Evolutionary conservation across 2,888 invertebrate genomes (phyloP).

Genomic region (Tipula unca): DNA sequence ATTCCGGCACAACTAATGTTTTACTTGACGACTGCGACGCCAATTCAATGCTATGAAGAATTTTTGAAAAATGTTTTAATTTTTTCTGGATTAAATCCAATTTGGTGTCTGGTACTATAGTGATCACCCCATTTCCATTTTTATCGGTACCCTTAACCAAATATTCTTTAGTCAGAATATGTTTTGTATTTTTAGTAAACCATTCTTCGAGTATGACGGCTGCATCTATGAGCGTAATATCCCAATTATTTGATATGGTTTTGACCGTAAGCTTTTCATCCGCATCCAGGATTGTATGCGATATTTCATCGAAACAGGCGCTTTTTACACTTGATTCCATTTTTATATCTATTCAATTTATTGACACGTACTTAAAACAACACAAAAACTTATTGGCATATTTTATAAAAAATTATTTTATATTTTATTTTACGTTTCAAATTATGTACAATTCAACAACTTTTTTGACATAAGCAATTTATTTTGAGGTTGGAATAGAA

Average conservation of each 20-base stretch:
- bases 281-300: neutral
- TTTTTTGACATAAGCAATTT: too few species aligned
- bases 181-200: neutral
- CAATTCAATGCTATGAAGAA: neutral
- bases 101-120: neutral
- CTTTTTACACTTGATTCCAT: constrained; percentile 8
- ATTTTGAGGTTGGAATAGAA: too few species aligned
- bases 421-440: too few species aligned
- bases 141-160: neutral
- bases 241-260: constrained; percentile 3
- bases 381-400: too few species aligned
- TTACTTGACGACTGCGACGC: neutral
- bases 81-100: neutral
- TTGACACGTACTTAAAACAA: too few species aligned
- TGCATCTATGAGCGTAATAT: neutral
- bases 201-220: neutral
- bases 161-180: neutral
- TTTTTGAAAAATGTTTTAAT: neutral
- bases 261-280: constrained; percentile 2
- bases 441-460: too few species aligned
- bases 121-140: neutral
- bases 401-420: too few species aligned
- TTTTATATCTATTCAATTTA: neutral
- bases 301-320: neutral
- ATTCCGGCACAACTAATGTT: neutral